A percentile compares a stretch with the other conserved stretches of the same genome.
Conservation (phyloP, 1,140 invertebrate species). For the Bombyx mori region DNA sequence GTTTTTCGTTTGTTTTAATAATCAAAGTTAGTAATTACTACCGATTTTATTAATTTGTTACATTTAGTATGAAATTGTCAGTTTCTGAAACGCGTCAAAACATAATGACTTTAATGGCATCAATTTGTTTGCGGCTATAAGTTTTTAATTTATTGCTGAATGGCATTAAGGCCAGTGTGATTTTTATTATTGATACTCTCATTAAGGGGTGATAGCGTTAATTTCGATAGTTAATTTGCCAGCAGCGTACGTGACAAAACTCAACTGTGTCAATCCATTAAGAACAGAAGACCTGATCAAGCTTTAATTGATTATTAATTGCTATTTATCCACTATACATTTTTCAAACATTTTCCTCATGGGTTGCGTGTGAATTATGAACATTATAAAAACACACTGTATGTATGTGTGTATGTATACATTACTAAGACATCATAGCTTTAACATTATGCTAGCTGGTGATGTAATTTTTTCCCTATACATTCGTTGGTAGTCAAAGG, state of each 20-base stretch:
- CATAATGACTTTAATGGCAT: constrained; percentile 24
- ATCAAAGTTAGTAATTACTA: too few species aligned
- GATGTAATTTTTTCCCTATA: too few species aligned
- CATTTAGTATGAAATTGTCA: constrained; percentile 20
- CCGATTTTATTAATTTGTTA: too few species aligned
- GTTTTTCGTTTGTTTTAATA: too few species aligned
- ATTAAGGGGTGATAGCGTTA: constrained; percentile 36
- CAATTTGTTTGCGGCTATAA: constrained; percentile 25
- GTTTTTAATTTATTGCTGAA: constrained; percentile 33
- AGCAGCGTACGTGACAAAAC: constrained; percentile 45
- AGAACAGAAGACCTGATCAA: constrained; percentile 19
- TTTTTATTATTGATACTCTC: constrained; percentile 38
- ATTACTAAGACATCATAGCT: too few species aligned
- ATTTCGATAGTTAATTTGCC: constrained; percentile 25
- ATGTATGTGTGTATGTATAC: too few species aligned
- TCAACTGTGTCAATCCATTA: constrained; percentile 44
- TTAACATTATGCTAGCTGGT: too few species aligned
- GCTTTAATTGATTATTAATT: constrained; percentile 33
- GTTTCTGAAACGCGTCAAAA: constrained; percentile 24
- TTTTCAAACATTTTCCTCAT: constrained; percentile 38
- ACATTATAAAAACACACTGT: too few species aligned
- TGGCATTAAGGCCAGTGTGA: constrained; percentile 38
- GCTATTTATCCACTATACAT: constrained; percentile 15
- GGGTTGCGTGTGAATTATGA: neutral
- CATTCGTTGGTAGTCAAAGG: too few species aligned